These are phyloP conservation scores for Dinomys branickii DNA, from an alignment of 2,113 vertebrate genomes.

Conservation along the genomic window DNA sequence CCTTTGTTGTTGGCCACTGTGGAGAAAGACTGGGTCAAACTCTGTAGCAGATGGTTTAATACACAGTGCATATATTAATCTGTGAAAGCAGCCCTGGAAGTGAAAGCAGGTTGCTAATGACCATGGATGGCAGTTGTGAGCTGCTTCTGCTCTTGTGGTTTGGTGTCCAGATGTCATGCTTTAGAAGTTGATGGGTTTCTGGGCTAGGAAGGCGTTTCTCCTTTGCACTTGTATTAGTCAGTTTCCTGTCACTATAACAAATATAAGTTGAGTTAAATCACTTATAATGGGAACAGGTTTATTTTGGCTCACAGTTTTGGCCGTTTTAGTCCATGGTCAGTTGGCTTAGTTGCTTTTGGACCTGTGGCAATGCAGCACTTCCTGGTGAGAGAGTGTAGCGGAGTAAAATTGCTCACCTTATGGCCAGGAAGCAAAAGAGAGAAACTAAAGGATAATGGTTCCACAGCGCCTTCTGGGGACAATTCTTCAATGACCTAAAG, in stretches of 20 bases:
- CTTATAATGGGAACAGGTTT: not conserved
- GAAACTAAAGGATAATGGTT: not conserved
- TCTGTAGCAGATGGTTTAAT: conserved; percentile 57
- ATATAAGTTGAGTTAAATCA: not conserved
- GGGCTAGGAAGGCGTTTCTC: conserved; percentile 33
- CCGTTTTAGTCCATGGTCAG: not conserved
- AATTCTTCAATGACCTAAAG: not conserved
- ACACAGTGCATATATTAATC: not conserved
- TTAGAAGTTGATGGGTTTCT: conserved; percentile 56
- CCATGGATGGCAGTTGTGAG: not conserved
- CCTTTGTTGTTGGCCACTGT: conserved; percentile 44
- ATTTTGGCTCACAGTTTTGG: not conserved
- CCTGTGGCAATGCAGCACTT: not conserved
- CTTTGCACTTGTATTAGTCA: not conserved
- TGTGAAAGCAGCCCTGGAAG: conserved; percentile 7
- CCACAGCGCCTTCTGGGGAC: not conserved
- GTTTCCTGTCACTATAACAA: not conserved
- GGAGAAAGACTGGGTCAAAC: not conserved
- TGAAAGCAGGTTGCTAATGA: conserved; percentile 65
- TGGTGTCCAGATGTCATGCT: conserved; percentile 66
- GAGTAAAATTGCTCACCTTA: not conserved
- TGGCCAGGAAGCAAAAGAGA: not conserved
- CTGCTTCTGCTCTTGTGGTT: not conserved
- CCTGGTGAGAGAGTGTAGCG: not conserved
- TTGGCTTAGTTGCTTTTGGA: not conserved